Evolutionary conservation across 2,797 vertebrate genomes (phyloP).

Genomic region (Alauda arvensis): DNA sequence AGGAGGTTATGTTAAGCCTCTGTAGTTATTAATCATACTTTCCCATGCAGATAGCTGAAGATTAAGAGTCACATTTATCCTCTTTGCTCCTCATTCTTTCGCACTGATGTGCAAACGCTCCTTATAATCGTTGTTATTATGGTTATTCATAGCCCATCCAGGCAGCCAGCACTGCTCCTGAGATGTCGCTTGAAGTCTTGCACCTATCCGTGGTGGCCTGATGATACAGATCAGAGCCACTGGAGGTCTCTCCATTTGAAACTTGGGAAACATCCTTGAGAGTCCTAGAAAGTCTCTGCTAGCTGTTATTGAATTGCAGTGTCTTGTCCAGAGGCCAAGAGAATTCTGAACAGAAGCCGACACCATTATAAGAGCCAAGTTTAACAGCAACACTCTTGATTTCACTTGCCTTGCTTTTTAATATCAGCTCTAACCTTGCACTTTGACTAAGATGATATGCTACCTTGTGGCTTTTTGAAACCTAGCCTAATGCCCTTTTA

Average conservation of each 20-base stretch:
- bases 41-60: constrained; percentile 51
- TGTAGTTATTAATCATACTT: constrained; percentile 64
- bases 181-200: background rate
- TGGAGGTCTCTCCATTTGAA: constrained; percentile 40
- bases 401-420: constrained; percentile 31
- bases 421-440: constrained; percentile 45
- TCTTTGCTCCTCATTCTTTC: constrained; percentile 32
- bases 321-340: constrained; percentile 49
- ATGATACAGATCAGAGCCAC: constrained; percentile 33
- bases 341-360: constrained; percentile 32
- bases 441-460: background rate
- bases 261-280: constrained; percentile 38
- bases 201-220: background rate
- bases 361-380: constrained; percentile 16
- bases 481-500: background rate
- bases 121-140: background rate
- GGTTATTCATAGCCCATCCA: constrained; percentile 12
- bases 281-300: constrained; percentile 52
- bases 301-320: constrained; percentile 46
- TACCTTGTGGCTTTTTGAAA: constrained; percentile 2
- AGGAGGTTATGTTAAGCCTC: constrained; percentile 48
- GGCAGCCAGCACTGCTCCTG: background rate
- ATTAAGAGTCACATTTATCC: constrained; percentile 44
- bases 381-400: constrained; percentile 42
- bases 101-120: background rate